Evolutionary conservation across 2,888 invertebrate species (phyloP).

Genomic region (Mesodorylaimus sp.): DNA sequence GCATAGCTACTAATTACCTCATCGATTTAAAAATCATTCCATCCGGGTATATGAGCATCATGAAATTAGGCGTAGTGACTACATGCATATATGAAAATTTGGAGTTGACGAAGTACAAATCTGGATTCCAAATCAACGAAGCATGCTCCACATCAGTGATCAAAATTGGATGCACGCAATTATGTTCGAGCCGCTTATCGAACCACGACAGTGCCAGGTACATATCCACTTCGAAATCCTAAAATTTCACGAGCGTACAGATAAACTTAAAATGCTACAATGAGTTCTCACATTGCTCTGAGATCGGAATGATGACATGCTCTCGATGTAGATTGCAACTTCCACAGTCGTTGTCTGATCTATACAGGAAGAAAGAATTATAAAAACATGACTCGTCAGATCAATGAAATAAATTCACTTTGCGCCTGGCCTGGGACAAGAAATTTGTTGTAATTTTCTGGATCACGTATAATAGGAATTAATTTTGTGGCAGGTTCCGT

Average conservation of each 20-base stretch:
- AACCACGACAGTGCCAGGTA: conserved; percentile 29
- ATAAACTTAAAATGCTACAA: not conserved
- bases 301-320: conserved; percentile 29
- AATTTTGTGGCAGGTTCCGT: not conserved
- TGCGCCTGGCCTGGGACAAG: not conserved
- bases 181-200: conserved; percentile 25
- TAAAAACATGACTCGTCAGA: not conserved
- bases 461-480: not conserved
- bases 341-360: not conserved
- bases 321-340: conserved; percentile 27
- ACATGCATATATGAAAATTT: conserved; percentile 24
- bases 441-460: not conserved
- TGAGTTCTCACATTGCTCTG: conserved; percentile 23
- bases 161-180: conserved; percentile 27
- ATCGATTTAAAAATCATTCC: conserved; percentile 28
- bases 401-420: not conserved
- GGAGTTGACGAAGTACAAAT: conserved; percentile 28
- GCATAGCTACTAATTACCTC: too few relatives aligned
- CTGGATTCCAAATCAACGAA: conserved; percentile 11
- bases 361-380: conserved; percentile 5
- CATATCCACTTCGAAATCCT: conserved; percentile 29
- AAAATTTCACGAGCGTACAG: not conserved
- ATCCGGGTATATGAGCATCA: conserved; percentile 26
- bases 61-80: conserved; percentile 20
- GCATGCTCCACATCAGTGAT: conserved; percentile 12